A percentile compares a stretch with the other conserved stretches of the same genome.
These are phyloP conservation scores for Pelobates fuscus DNA, from an alignment of 2,113 vertebrate genomes.

Conservation along the genomic window DNA sequence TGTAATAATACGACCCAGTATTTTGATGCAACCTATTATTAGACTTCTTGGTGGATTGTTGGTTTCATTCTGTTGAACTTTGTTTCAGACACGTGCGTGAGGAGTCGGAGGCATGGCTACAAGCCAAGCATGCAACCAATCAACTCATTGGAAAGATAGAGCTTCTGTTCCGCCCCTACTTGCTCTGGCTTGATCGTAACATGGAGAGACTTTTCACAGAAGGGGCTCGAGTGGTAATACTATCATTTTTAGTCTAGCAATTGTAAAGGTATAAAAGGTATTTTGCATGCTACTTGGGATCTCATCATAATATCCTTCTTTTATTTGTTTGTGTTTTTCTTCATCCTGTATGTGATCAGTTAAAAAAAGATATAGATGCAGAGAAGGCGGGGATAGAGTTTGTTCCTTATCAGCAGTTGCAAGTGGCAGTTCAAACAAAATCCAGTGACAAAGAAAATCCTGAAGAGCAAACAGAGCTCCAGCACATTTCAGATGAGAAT, in stretches of 20 bases:
- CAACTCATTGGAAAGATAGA: slow-evolving; percentile 74
- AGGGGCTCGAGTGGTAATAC: slow-evolving; percentile 74
- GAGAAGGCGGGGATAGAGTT: slow-evolving; percentile 75
- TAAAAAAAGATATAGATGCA: slow-evolving; percentile 75
- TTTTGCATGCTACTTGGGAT: not conserved
- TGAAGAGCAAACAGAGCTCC: not conserved
- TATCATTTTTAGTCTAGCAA: not conserved
- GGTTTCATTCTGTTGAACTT: too few relatives aligned
- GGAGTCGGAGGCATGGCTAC: slow-evolving; percentile 71
- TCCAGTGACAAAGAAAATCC: slow-evolving; percentile 1
- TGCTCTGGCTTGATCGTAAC: slow-evolving; percentile 78
- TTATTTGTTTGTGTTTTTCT: not conserved
- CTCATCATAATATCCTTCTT: not conserved
- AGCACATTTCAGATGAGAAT: too few relatives aligned
- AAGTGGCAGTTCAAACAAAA: slow-evolving; percentile 32
- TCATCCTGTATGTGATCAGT: slow-evolving; percentile 54
- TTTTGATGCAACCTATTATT: too few relatives aligned
- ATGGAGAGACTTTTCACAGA: slow-evolving; percentile 77
- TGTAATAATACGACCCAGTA: too few relatives aligned
- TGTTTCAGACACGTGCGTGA: slow-evolving; percentile 65
- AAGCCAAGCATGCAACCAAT: slow-evolving; percentile 77
- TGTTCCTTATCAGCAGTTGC: slow-evolving; percentile 74
- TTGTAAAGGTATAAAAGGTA: not conserved
- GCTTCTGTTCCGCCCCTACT: slow-evolving; percentile 74
- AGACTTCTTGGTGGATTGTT: too few relatives aligned